Evolutionary conservation across 2,888 invertebrate genomes (phyloP).

Genomic region (Melanostoma scalare): DNA sequence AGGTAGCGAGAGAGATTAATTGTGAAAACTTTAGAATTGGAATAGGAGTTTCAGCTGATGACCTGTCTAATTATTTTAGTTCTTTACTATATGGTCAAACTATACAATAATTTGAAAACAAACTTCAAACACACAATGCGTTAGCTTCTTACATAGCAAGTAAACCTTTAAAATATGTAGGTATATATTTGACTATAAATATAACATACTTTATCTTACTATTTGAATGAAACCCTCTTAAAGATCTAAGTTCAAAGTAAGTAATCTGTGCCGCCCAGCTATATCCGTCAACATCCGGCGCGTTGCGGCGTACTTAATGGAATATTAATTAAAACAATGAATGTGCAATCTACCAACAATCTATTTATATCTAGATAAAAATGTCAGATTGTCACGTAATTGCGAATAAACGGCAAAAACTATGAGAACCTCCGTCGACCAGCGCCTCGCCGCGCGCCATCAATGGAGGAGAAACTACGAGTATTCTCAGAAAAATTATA

Average conservation of each 20-base stretch:
- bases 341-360: constrained; percentile 2
- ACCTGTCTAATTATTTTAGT: too few relatives aligned
- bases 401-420: constrained; percentile 22
- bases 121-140: too few relatives aligned
- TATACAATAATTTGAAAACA: too few relatives aligned
- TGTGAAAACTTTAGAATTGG: too few relatives aligned
- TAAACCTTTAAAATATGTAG: too few relatives aligned
- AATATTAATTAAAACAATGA: constrained; percentile 32
- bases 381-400: constrained; percentile 41
- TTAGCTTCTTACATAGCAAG: too few relatives aligned
- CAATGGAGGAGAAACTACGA: constrained; percentile 23
- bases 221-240: too few relatives aligned
- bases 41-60: too few relatives aligned
- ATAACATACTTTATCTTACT: too few relatives aligned
- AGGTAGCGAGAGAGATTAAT: too few relatives aligned
- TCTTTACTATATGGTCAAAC: too few relatives aligned
- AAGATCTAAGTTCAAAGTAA: neutral
- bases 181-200: too few relatives aligned
- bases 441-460: neutral
- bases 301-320: constrained; percentile 11
- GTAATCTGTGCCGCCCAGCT: constrained; percentile 12
- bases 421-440: constrained; percentile 6
- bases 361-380: constrained; percentile 9
- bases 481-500: constrained; percentile 35
- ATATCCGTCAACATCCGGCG: constrained; percentile 47